These are phyloP conservation scores for Drosophila mettleri DNA, from an alignment of 2,888 invertebrate species.

Conservation along the genomic window DNA sequence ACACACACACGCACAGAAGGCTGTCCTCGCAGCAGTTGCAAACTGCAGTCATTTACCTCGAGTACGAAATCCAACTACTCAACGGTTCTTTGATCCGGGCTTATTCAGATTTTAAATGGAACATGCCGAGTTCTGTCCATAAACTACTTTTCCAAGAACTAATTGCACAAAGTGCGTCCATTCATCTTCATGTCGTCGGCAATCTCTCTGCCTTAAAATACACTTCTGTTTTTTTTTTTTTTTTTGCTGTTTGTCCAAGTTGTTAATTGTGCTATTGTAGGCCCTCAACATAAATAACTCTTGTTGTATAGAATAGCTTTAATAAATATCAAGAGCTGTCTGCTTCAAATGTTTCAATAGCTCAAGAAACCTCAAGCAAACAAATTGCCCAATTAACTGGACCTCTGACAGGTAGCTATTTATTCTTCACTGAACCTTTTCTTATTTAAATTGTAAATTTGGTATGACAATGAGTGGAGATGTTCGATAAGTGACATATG, in stretches of 20 bases:
- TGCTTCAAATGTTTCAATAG: background rate
- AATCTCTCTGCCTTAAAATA: background rate
- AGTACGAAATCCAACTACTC: conserved; percentile 14
- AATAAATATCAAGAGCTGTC: background rate
- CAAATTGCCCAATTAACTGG: no score
- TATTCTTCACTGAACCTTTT: no score
- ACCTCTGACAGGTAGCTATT: no score
- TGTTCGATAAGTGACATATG: no score
- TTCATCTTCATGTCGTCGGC: background rate
- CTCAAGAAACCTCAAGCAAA: background rate
- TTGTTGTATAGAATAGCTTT: background rate
- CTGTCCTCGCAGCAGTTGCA: conserved; percentile 9
- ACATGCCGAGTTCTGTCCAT: background rate
- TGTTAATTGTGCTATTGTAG: background rate
- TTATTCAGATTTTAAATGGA: background rate
- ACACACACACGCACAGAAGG: background rate
- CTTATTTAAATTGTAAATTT: no score
- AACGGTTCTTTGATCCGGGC: conserved; percentile 2
- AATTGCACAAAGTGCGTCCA: background rate
- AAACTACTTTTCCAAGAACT: background rate
- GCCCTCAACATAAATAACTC: background rate
- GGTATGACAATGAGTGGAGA: no score
- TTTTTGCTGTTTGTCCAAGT: background rate
- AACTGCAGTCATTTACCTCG: conserved; percentile 20
- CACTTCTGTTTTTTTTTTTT: background rate